Percentiles rank a stretch among this genome's conserved stretches.
Evolutionary conservation across 2,113 vertebrate species (phyloP).

Genomic region (Forbesichthys agassizii): DNA sequence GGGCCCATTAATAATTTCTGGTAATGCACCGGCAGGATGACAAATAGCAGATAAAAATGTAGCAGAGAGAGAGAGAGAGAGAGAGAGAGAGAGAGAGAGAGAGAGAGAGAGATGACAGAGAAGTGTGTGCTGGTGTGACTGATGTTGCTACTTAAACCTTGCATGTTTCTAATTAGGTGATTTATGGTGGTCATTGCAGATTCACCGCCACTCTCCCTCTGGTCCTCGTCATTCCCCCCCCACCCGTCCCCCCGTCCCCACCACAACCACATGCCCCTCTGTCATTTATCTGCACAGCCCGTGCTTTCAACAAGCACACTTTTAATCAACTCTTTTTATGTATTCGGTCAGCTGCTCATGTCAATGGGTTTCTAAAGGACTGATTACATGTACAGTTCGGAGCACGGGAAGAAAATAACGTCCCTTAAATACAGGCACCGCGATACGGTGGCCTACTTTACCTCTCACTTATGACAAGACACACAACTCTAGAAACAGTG

Average conservation of each 20-base stretch:
- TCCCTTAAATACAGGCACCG: not conserved
- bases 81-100: slow-evolving; percentile 12
- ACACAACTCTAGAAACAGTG: not conserved
- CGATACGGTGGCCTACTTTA: not conserved
- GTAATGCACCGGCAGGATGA: slow-evolving; percentile 66
- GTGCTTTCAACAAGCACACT: slow-evolving; percentile 21
- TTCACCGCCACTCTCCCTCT: slow-evolving; percentile 45
- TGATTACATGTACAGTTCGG: slow-evolving; percentile 6
- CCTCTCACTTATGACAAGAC: not conserved
- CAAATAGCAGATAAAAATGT: slow-evolving; percentile 69
- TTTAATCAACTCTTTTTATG: slow-evolving; percentile 57
- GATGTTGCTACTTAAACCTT: slow-evolving; percentile 73
- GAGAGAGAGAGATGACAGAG: slow-evolving; percentile 34
- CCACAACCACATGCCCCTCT: slow-evolving; percentile 33
- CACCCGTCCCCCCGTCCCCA: not conserved
- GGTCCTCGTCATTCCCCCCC: slow-evolving; percentile 39
- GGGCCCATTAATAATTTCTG: slow-evolving; percentile 70
- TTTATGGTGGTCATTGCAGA: slow-evolving; percentile 73
- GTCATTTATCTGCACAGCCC: slow-evolving; percentile 47
- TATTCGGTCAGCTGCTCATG: slow-evolving; percentile 24
- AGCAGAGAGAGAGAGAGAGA: slow-evolving; percentile 67
- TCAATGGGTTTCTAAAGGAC: slow-evolving; percentile 39
- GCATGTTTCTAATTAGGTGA: slow-evolving; percentile 76
- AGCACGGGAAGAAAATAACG: not conserved
- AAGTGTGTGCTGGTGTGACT: slow-evolving; percentile 61